Conservation (phyloP, 1,140 invertebrate species). For the Macrobrachium rosenbergii region DNA sequence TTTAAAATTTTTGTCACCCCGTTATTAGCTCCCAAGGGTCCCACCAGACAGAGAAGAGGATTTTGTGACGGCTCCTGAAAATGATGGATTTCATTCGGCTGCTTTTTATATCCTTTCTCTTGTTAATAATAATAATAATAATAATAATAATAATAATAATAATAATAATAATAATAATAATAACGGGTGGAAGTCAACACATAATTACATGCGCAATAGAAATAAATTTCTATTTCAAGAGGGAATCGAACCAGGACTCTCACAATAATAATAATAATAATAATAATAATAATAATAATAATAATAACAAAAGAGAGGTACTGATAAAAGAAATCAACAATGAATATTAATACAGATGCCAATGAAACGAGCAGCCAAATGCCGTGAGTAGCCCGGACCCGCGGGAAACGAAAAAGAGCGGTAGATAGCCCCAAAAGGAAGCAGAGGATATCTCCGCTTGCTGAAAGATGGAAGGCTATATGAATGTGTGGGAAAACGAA, state of each 20-base stretch:
- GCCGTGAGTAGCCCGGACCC: not conserved
- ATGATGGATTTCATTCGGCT: no score
- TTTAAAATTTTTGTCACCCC: constrained; percentile 8
- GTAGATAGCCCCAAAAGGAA: no score
- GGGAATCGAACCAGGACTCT: not conserved
- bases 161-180: not conserved
- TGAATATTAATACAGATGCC: not conserved
- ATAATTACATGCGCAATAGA: not conserved
- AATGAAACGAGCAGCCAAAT: not conserved
- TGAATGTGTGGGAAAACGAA: no score
- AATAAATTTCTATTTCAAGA: not conserved
- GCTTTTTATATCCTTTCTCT: no score
- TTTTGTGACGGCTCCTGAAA: not conserved
- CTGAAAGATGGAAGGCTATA: no score
- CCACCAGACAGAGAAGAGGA: not conserved
- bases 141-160: not conserved
- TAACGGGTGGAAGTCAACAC: not conserved
- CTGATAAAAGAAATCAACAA: no score
- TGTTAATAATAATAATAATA: not conserved
- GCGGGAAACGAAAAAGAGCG: no score
- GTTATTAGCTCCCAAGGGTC: constrained; percentile 20
- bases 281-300: constrained; percentile 36
- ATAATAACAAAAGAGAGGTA: constrained; percentile 34
- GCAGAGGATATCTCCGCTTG: no score
- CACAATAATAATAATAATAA: constrained; percentile 22